phyloP scores from a whole-genome alignment of 2,113 vertebrate species.

The Charina bottae region DNA sequence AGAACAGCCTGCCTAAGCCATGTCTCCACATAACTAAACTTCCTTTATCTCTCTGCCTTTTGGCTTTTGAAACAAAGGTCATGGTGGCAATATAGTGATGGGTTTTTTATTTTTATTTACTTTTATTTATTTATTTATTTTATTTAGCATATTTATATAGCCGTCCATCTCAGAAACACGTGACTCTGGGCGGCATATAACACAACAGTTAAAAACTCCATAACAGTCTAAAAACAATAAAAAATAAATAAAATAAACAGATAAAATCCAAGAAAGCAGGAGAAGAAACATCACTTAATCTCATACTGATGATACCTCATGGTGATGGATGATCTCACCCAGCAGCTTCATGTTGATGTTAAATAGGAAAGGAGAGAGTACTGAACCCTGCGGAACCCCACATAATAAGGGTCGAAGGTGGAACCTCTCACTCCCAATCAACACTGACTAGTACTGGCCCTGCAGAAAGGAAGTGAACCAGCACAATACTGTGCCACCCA shows the following conservation, averaged over 20 bases:
- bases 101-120: not conserved
- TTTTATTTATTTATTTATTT: not conserved
- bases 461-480: too few relatives aligned
- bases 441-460: too few relatives aligned
- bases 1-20: not conserved
- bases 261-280: not conserved
- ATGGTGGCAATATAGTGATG: not conserved
- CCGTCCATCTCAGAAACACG: not conserved
- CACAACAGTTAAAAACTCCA: too few relatives aligned
- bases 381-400: too few relatives aligned
- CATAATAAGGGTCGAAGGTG: too few relatives aligned
- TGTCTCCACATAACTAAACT: not conserved
- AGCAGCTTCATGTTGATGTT: too few relatives aligned
- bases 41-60: not conserved
- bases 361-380: too few relatives aligned
- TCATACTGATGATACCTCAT: not conserved
- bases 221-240: not conserved
- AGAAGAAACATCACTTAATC: not conserved
- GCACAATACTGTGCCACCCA: too few relatives aligned
- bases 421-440: too few relatives aligned
- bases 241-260: not conserved
- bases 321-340: too few relatives aligned
- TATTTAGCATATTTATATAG: not conserved
- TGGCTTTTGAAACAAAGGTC: not conserved
- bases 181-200: not conserved